Percentiles rank a stretch among this genome's conserved stretches.
Conservation (phyloP, 2,113 vertebrate genomes). For the Halcyon malimbica region DNA sequence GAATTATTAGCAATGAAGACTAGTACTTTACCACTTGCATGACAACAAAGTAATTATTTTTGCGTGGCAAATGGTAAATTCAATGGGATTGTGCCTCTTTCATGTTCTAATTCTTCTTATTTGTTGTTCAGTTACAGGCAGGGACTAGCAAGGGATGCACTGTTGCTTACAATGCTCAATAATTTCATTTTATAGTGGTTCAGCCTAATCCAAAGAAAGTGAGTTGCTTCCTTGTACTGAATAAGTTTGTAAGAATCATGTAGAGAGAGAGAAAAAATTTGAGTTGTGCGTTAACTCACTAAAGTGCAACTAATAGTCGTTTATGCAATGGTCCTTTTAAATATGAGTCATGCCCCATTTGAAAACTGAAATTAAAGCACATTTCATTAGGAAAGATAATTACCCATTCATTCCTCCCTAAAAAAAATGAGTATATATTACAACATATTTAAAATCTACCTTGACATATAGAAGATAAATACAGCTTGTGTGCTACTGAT, state of each 20-base stretch:
- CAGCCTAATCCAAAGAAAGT: not conserved
- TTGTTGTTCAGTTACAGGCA: not conserved
- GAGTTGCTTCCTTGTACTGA: not conserved
- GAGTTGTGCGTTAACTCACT: conserved; percentile 36
- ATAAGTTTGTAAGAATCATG: not conserved
- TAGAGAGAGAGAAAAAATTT: not conserved
- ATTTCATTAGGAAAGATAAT: conserved; percentile 70
- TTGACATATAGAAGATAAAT: conserved; percentile 37
- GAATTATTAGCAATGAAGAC: not conserved
- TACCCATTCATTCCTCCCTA: conserved; percentile 29
- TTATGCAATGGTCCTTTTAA: conserved; percentile 63
- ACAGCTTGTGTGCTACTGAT: not conserved
- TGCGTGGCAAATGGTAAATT: not conserved
- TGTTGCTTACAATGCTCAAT: not conserved
- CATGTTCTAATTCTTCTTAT: not conserved
- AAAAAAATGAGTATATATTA: not conserved
- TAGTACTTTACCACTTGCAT: not conserved
- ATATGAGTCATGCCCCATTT: conserved; percentile 43
- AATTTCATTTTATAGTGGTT: not conserved
- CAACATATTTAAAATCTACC: not conserved
- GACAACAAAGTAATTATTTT: not conserved
- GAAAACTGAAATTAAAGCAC: conserved; percentile 55
- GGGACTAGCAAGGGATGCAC: not conserved
- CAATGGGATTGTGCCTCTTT: not conserved
- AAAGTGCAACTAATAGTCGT: conserved; percentile 51